Evolutionary conservation across 2,797 vertebrate genomes (phyloP), one percentile per base, ranked within the genome.

Genomic region (Alosa sapidissima): DNA sequence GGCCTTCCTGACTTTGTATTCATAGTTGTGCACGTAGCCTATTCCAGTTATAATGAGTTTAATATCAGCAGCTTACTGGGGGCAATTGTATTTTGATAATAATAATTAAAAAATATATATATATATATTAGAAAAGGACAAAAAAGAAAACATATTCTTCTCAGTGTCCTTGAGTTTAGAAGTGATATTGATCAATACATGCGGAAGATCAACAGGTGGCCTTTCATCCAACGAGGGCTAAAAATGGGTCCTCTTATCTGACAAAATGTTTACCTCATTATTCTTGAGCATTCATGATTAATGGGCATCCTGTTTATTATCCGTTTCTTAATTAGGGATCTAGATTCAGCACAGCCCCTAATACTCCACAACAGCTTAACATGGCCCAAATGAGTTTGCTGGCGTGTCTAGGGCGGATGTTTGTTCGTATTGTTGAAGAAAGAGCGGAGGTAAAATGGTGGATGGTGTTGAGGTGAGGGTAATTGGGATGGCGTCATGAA

Each of bases 221-320:
- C 81, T 85, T 86, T 87, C 62, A 86, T 87, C 85, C 82, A 78
- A 72, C 2, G 6, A 82, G 55, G 85, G 85, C 83, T 92, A 91
- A 85, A 93, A 92, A 90, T 45, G 82, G 82, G 24, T 88, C 82
- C 45, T 49, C 87, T 84, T 87, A 89, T 93, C 88, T 88, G 86
- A 86, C 72, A 75, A 87, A 89, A 88, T 85, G 90, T 92, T 91
- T 88, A 85, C 81, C 84, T 86, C 88, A 82, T 92, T 92, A 92
- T 93, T 93, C 90, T 85, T 87, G 89, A 85, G 85, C 89, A 88
- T 92, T 93, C 88, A 88, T 90, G 91, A 92, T 92, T 91, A 91
- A 91, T 89, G 84, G 85, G 83, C 90, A 93, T 95, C 94, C 95
- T 95, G 94, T 95, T 96, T 94, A 89, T 93, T 89, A 90, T 92